Conservation (phyloP, 2,113 vertebrate species). For the Cardinalis cardinalis region DNA sequence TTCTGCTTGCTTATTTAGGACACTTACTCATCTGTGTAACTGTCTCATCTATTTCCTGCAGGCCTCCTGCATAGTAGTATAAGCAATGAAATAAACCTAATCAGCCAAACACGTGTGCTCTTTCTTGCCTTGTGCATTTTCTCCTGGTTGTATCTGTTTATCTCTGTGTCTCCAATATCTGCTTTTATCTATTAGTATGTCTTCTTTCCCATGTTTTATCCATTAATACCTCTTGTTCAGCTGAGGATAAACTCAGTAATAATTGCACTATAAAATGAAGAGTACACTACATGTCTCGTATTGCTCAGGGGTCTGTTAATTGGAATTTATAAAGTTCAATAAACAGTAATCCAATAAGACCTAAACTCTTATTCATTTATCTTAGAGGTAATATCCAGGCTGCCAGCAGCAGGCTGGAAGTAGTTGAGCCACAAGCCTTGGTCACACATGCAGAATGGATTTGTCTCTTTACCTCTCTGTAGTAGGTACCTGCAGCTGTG, state of each 20-base stretch:
- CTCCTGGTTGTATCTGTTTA: constrained; percentile 56
- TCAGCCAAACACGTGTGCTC: not conserved
- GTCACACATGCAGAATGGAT: not conserved
- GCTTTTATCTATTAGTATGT: constrained; percentile 70
- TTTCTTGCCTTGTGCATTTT: not conserved
- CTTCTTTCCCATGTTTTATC: constrained; percentile 68
- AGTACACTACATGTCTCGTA: constrained; percentile 71
- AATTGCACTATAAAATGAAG: constrained; percentile 77
- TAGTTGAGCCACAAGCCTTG: constrained; percentile 9
- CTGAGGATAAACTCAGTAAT: constrained; percentile 79
- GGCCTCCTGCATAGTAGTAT: not conserved
- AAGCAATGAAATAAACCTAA: constrained; percentile 35
- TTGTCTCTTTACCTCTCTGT: not conserved
- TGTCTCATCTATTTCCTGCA: not conserved
- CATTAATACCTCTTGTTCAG: constrained; percentile 78
- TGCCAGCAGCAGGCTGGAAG: constrained; percentile 50
- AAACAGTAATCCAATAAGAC: constrained; percentile 84
- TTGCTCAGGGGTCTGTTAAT: constrained; percentile 82
- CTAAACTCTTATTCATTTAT: constrained; percentile 82
- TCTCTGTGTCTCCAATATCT: constrained; percentile 62
- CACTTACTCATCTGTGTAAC: not conserved
- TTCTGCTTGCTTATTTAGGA: constrained; percentile 6
- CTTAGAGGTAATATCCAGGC: constrained; percentile 77
- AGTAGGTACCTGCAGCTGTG: not conserved
- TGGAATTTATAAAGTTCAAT: constrained; percentile 87